Evolutionary conservation across 2,888 invertebrate genomes (phyloP), one percentile per base, ranked within the genome.

Genomic region (Cosmorhoe ocellata): DNA sequence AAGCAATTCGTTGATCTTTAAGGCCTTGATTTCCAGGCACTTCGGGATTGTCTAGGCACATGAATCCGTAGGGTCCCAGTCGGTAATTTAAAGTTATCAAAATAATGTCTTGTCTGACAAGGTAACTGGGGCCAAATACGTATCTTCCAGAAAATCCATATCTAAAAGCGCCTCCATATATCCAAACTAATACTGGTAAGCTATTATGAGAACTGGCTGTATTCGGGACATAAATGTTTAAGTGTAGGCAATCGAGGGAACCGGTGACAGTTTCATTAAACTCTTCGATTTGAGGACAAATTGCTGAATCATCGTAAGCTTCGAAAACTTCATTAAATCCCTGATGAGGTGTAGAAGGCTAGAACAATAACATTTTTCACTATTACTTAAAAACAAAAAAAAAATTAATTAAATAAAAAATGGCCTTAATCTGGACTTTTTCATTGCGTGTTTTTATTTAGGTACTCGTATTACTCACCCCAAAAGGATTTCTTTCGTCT

Each of bases 21-120:
- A 84, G 46, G 0, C 81, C 84, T 54, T 81, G 80, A 46, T 84
- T 84, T 0, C 82, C 84, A 0, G 81, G 74, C 8, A 81, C 59
- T 10, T 71, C 64, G 0, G 73, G 65, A 0, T 59, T 73, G 22
- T 76, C 70, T 0, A 82, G 59, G 44, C 81, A 81, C 75, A 84
- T 77, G 42, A 84, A 84, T 1, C 84, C 84, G 39, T 80, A 84
- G 0, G 76, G 72, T 0, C 81, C 80, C 0, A 83, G 9, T 7
- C 84, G 67, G 33, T 84, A 85, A 52, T 84, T 84, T 0, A 83
- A 14, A 1, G 79, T 76, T 0, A 84, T 77, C 28, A 81, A 54
- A 40, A 84, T 71, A 0, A 84, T 59, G 14, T 78, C 74, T 34
- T 83, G 71, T 44, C 67, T 62, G 0, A 83, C 66, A 32, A 84